Percentiles rank a stretch among this genome's conserved stretches.
Evolutionary conservation across 2,888 invertebrate genomes (phyloP).

Genomic region (Microplitis manilae): DNA sequence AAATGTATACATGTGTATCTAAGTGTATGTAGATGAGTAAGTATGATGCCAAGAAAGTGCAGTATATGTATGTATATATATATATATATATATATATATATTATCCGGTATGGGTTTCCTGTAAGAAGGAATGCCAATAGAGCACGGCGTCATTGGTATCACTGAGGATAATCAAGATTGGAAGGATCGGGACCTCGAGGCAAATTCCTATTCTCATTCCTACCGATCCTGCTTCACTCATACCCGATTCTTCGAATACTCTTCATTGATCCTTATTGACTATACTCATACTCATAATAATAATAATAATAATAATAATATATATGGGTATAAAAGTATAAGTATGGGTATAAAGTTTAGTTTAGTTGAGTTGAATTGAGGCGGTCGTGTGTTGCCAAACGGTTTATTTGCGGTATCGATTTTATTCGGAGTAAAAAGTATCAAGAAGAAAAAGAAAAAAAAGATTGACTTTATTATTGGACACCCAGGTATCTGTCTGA

Average conservation of each 20-base stretch:
- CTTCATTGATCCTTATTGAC: neutral
- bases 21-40: too few species aligned
- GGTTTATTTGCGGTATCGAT: conserved; percentile 32
- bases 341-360: too few species aligned
- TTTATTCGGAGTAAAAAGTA: too few species aligned
- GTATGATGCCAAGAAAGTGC: conserved; percentile 18
- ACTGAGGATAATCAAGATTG: conserved; percentile 28
- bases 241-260: neutral
- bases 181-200: neutral
- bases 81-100: neutral
- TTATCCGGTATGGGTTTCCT: conserved; percentile 11
- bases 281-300: neutral
- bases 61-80: neutral
- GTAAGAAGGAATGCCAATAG: conserved; percentile 34
- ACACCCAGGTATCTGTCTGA: neutral
- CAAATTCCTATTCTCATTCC: conserved; percentile 33
- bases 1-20: too few species aligned
- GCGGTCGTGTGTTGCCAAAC: conserved; percentile 35
- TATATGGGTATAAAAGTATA: neutral
- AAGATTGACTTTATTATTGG: neutral
- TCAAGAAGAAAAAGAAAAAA: neutral
- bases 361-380: too few species aligned
- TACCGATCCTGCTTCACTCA: conserved; percentile 17
- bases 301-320: neutral
- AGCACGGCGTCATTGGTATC: conserved; percentile 15